Base-by-base conservation (phyloP, 1,140 invertebrate species). In the Sinonovacula constricta region DNA sequence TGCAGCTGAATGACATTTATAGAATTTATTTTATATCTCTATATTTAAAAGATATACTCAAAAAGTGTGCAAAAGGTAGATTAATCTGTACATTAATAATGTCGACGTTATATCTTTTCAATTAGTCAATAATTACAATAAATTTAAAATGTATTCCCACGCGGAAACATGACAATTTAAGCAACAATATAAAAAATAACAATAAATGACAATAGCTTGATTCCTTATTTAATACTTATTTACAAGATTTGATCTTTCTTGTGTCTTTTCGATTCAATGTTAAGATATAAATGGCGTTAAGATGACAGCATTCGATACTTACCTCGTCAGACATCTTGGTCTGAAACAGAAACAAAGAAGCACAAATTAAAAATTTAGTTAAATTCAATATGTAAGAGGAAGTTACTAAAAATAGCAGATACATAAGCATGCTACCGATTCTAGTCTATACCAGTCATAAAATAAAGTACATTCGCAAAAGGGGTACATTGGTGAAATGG, bases 251-350 rank as follows among this genome's bases (percentile, higher is more conserved):
- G 3, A 26, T 26, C n/a, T 26, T 10, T 30, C 7, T 26, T 30
- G 33, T 14, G 33, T 30, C 15, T 26, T 30, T 3, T 60, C 31
- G 3, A n/a, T 60, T n/a, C 18, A 24, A 36, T 31, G 18, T 3
- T 7, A 14, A 65, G 36, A 45, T 2, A 62, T 26, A 15, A 4
- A 31, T 26, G 15, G 12, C 24, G 14, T 10, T 26, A 10, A 33
- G 10, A 10, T 31, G 10, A 69, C 30, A 28, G 24, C 18, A 60
- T 39, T 18, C 22, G n/a, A 22, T 62, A 74, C 70, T 74, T 53
- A 74, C 70, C 33, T 74, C 70, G 45, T 74, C 70, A 53, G 70
- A 74, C 70, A 74, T 74, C 26, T 62, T 36, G 30, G 10, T 74
- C 70, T 74, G 70, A 74, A 74, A 70, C 28, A 45, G 53, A 7